Evolutionary conservation across 2,888 invertebrate species (phyloP), one percentile per base, ranked within the genome.

Genomic region (Poecilobothrus nobilitatus): DNA sequence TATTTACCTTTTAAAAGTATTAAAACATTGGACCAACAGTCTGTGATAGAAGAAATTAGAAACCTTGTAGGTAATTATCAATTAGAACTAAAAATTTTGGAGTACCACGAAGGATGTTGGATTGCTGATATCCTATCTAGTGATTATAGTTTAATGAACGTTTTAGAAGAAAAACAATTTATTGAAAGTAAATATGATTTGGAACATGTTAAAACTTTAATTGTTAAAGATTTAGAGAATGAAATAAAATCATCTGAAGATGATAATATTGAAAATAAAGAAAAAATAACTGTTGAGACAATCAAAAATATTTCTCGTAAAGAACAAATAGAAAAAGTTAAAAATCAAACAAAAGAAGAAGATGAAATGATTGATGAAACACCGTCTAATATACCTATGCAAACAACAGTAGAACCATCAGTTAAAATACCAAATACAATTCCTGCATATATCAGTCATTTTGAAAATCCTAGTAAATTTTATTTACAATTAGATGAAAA

Each of bases 401-500:
- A 37, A 73, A 78, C 41, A 78, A 78, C 78, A 62, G 63, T 63
- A 6, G 63, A 63, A 63, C 63, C 63, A 18, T 53, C 53, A 63
- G 20, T 63, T 9, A 22, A 63, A 63, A 22, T 21, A 63, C 10
- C 22, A 3, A 63, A 63, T 22, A 22, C 12, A 22, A 22, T 22
- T 63, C 83, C 84, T 68, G 88, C 87, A 0, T 83, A 84, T 72
- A 85, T 91, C 41, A 85, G 89, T 71, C 91, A 92, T 74, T 85
- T 87, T n/a, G 91, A 91, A 76, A 87, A 87, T 65, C 91, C 92
- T 0, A 88, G 87, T 61, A 87, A 90, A 73, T 91, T 92, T 80
- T 92, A 90, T 85, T 81, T 92, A 15, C 91, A 91, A 76, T 83
- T 87, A 74, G 75, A 80, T 0, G 86, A 88, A 41, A 86, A 88